phyloP scores from a whole-genome alignment of 2,888 invertebrate species.

The Glyphotaelius pellucidus region DNA sequence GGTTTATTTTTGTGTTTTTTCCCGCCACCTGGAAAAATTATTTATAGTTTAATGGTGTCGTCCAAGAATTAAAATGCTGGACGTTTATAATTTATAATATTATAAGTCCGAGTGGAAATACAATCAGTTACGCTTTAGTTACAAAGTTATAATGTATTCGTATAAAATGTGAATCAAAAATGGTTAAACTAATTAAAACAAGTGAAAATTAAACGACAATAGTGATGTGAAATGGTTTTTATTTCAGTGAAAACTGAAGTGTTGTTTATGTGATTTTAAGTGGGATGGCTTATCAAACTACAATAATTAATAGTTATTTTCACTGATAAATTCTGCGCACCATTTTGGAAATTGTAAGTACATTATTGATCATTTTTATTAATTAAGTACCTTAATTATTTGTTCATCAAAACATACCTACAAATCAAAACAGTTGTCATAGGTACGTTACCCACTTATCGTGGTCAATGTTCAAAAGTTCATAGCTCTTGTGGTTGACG shows the following conservation, averaged over 20 bases:
- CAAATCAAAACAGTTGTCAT: not conserved
- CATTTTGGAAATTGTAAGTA: not conserved
- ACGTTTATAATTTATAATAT: not conserved
- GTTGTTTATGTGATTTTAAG: not conserved
- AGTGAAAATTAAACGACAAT: not conserved
- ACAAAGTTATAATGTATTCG: not conserved
- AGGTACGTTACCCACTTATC: not conserved
- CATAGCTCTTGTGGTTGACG: not conserved
- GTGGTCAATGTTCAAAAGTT: not conserved
- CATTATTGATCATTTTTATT: not conserved
- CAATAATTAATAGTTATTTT: too few relatives aligned
- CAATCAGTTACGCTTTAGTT: not conserved
- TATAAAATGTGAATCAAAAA: not conserved
- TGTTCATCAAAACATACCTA: not conserved
- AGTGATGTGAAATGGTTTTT: not conserved
- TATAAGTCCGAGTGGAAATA: not conserved
- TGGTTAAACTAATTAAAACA: not conserved
- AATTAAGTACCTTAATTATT: not conserved
- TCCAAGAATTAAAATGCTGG: conserved; percentile 15
- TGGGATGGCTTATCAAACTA: not conserved
- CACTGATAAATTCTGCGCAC: not conserved
- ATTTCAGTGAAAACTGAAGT: not conserved
- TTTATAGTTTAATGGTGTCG: conserved; percentile 19
- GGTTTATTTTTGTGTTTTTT: conserved; percentile 45
- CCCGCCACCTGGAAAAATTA: conserved; percentile 32